These are phyloP conservation scores for Abscondita cerata DNA, from an alignment of 2,888 invertebrate genomes.

Conservation along the genomic window DNA sequence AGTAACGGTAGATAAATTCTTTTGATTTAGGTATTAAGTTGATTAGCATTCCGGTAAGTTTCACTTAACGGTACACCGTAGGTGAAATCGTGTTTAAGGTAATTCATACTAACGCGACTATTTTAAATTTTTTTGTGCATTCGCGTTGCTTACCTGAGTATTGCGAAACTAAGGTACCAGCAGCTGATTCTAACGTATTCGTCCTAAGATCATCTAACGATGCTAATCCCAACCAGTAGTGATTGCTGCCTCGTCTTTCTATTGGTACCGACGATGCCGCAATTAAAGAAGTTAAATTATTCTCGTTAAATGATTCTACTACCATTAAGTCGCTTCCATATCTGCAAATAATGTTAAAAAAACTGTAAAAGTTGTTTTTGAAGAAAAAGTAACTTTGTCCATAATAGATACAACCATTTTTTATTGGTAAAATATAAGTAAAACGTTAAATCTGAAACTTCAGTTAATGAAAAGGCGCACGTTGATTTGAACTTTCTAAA, in stretches of 20 bases:
- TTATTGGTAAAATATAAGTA: no score
- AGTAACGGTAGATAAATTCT: slow-evolving; percentile 1
- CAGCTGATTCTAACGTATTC: slow-evolving; percentile 93
- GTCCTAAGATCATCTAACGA: slow-evolving; percentile 91
- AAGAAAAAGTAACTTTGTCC: no score
- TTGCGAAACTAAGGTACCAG: slow-evolving; percentile 88
- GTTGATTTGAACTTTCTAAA: slow-evolving; percentile 24
- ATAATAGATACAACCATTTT: no score
- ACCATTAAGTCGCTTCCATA: slow-evolving; percentile 95
- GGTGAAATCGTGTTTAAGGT: background rate
- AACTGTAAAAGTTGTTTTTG: no score
- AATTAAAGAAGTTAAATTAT: slow-evolving; percentile 87
- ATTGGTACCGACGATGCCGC: slow-evolving; percentile 69
- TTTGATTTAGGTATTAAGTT: background rate
- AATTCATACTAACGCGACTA: background rate
- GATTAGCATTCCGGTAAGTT: background rate
- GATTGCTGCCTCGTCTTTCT: slow-evolving; percentile 69
- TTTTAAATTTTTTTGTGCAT: background rate
- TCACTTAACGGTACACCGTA: background rate
- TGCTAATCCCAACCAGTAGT: slow-evolving; percentile 91
- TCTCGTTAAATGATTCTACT: slow-evolving; percentile 89
- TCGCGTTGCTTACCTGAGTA: slow-evolving; percentile 75
- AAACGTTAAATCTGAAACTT: slow-evolving; percentile 13
- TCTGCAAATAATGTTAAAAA: slow-evolving; percentile 61
- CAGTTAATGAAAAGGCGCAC: slow-evolving; percentile 3